Evolutionary conservation across 2,888 invertebrate genomes (phyloP), one percentile per base, ranked within the genome.

Genomic region (Eupsilia transversa): DNA sequence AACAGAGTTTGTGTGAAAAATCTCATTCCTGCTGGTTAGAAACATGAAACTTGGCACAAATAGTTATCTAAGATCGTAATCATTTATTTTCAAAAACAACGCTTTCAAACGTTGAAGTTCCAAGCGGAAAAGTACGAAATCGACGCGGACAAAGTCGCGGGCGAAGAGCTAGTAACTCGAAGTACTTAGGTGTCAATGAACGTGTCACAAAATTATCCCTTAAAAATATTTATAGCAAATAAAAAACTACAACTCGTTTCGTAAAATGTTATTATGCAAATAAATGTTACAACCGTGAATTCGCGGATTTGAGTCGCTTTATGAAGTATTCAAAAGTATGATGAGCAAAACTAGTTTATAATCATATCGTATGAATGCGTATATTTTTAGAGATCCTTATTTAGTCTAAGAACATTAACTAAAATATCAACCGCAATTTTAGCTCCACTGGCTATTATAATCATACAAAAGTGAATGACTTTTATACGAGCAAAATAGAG

Each of bases 341-440:
- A 72, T 70, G 74, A 77, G 61, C 66, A 80, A 80, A 88, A 88
- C 88, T 76, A 73, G 88, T 88, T 87, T 87, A 72, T 77, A 86
- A 79, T 79, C 69, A 72, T 74, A 66, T 77, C 70, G 61, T 64
- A 70, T 61, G 72, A 74, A 81, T 77, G 77, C 72, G 75, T 67
- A 75, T 74, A 78, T 81, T 67, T 76, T 78, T 69, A 64, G 70
- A 85, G 60, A 77, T 83, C 78, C 67, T 63, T 38, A 60, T 65
- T 60, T 54, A 52, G 52, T 68, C 67, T 63, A 61, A 56, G 23
- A 52, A 63, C 35, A 20, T 57, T 56, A 41, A 27, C 17, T 49
- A 41, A 68, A 82, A 69, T 77, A 64, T 30, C 27, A 52, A 64
- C 59, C n/a, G 3, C 35, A 60, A 5, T 38, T 59, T 33, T 52